phyloP scores from a whole-genome alignment of 64 coral and sea anemone species.

The Stichodactyla helianthus region DNA sequence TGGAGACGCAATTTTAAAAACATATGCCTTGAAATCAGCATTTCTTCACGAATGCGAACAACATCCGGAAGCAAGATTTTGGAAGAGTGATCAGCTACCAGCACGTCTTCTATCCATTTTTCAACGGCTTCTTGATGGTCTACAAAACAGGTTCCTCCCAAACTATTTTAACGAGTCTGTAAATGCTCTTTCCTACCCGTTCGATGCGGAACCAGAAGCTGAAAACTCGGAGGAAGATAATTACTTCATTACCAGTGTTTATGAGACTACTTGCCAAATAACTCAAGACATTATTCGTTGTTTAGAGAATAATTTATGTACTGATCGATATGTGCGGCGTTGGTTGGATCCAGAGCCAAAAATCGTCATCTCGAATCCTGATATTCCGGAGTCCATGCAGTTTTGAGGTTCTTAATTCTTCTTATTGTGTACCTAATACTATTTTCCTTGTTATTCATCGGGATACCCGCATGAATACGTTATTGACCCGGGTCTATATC shows the following conservation, averaged over 20 bases:
- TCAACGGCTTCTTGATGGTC: constrained; percentile 33
- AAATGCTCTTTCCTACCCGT: constrained; percentile 34
- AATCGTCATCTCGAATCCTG: constrained; percentile 23
- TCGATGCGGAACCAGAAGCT: constrained; percentile 35
- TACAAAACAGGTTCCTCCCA: constrained; percentile 39
- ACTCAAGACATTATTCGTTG: constrained; percentile 20
- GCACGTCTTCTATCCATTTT: constrained; percentile 27
- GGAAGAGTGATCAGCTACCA: constrained; percentile 13
- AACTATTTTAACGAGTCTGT: constrained; percentile 31
- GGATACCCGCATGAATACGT: no score
- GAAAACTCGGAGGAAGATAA: constrained; percentile 38
- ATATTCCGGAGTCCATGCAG: constrained; percentile 12
- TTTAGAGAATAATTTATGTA: not conserved
- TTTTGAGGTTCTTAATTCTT: not conserved
- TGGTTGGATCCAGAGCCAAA: constrained; percentile 20
- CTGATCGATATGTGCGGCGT: not conserved
- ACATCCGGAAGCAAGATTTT: constrained; percentile 33
- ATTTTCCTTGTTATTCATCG: no score
- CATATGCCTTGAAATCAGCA: constrained; percentile 36
- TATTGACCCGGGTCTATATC: no score
- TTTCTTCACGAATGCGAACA: constrained; percentile 49
- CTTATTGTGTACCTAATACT: not conserved
- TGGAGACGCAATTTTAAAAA: constrained; percentile 44
- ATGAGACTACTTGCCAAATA: constrained; percentile 21
- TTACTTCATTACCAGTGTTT: constrained; percentile 14